Conservation (phyloP, 2,888 invertebrate genomes). For the Epistrophe eligans region DNA sequence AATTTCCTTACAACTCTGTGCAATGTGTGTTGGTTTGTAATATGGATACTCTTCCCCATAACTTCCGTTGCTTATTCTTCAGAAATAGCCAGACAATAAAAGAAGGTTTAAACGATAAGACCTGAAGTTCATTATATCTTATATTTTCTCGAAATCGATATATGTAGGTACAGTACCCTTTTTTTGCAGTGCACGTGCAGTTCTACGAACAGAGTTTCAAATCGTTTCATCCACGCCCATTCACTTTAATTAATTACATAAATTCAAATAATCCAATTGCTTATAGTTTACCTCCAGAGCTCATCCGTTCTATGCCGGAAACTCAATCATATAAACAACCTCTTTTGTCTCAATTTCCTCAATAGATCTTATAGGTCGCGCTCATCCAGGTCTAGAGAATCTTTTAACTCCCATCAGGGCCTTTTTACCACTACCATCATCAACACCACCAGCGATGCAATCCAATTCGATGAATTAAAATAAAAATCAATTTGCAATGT, state of each 20-base stretch:
- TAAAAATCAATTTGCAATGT: slow-evolving; percentile 73
- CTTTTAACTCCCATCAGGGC: background rate
- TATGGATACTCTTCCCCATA: background rate
- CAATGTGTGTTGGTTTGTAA: no score
- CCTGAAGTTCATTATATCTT: background rate
- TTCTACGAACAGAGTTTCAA: background rate
- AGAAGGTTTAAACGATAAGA: background rate
- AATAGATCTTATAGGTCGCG: slow-evolving; percentile 43
- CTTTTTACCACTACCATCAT: background rate
- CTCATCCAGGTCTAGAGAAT: background rate
- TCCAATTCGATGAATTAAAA: slow-evolving; percentile 51
- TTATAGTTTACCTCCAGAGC: background rate
- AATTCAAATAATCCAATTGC: slow-evolving; percentile 44
- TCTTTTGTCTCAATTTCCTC: slow-evolving; percentile 51
- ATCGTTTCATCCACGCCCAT: slow-evolving; percentile 23
- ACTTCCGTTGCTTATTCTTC: slow-evolving; percentile 3
- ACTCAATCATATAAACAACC: slow-evolving; percentile 53
- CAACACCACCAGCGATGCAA: background rate
- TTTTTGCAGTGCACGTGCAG: slow-evolving; percentile 13
- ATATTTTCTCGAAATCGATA: slow-evolving; percentile 2
- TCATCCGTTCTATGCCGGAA: slow-evolving; percentile 57
- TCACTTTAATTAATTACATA: slow-evolving; percentile 53
- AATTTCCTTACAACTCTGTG: background rate
- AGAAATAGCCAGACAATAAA: background rate
- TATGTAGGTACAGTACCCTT: background rate